phyloP scores from a whole-genome alignment of 2,113 vertebrate genomes.

The human (Homo sapiens) region GRCh38 chr17:57740501-57741000 shows the following conservation, averaged over 20 bases:
- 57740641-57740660: slow-evolving; percentile 50
- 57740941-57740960: no score
- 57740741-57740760: neutral
- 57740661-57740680: slow-evolving; percentile 47
- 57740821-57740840: no score
- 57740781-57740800: no score
- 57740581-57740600: slow-evolving; percentile 7
- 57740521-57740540: neutral
- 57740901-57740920: no score
- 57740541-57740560: neutral
- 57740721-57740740: neutral
- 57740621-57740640: slow-evolving; percentile 41
- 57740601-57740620: neutral
- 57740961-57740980: no score
- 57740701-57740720: neutral
- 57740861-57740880: no score
- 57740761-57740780: neutral
- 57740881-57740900: no score
- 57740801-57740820: no score
- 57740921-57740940: no score
- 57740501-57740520: neutral
- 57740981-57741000: no score
- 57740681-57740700: slow-evolving; percentile 3
- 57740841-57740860: no score
- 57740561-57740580: neutral